phyloP scores from a whole-genome alignment of 2,797 vertebrate genomes.

The Gymnoscopelus braueri region DNA sequence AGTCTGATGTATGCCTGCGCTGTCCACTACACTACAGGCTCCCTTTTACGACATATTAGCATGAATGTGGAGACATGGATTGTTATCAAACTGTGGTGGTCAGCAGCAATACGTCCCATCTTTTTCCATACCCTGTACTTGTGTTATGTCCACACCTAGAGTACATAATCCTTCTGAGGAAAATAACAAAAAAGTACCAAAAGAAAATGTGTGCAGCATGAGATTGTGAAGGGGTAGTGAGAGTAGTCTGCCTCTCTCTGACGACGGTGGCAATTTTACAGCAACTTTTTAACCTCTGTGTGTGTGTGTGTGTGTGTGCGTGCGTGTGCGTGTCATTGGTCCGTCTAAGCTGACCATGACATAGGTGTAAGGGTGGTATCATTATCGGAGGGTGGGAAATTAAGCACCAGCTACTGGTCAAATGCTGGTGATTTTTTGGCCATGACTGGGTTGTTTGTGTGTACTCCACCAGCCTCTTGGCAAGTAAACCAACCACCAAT shows the following conservation, averaged over 20 bases:
- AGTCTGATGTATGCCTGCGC: constrained; percentile 42
- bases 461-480: constrained; percentile 43
- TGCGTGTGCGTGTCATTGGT: not conserved
- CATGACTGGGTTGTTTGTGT: constrained; percentile 51
- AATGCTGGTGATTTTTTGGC: constrained; percentile 43
- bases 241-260: constrained; percentile 77
- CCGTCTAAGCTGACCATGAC: constrained; percentile 19
- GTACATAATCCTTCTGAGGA: constrained; percentile 28
- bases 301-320: constrained; percentile 39
- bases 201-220: constrained; percentile 65
- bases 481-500: no score
- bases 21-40: constrained; percentile 17
- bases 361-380: constrained; percentile 2
- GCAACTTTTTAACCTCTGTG: constrained; percentile 45
- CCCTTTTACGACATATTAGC: constrained; percentile 44
- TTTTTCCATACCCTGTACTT: constrained; percentile 36
- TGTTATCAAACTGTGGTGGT: constrained; percentile 33
- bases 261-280: constrained; percentile 73
- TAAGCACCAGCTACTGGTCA: constrained; percentile 41
- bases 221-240: constrained; percentile 66
- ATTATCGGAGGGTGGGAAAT: not conserved
- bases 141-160: constrained; percentile 51
- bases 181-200: constrained; percentile 34
- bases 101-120: constrained; percentile 66
- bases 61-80: constrained; percentile 26